Base-by-base conservation (phyloP, 2,888 invertebrate species). In the Melikaiella ostensackeni region DNA sequence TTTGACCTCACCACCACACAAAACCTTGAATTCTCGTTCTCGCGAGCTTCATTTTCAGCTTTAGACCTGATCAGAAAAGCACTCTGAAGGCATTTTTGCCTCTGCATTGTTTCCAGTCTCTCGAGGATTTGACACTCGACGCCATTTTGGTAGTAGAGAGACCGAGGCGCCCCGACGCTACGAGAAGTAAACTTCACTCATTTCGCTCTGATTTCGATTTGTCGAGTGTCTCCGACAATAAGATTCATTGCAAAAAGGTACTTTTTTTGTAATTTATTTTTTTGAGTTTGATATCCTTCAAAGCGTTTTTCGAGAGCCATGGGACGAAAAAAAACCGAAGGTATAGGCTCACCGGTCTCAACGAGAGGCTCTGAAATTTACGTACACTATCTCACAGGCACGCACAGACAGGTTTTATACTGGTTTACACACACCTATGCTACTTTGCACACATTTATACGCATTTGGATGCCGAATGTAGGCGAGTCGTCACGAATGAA, bases 161-260 rank as follows among this genome's bases (percentile, higher is more conserved):
- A 70, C 46, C 46, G 66, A 66, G 46, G 66, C 66, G 66, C 70
- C 70, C 70, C 42, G 66, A 66, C 66, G 66, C 66, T 66, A 64
- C 38, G 38, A 4, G 46, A 50, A 30, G 46, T n/a, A 70, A 70
- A 50, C 70, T 24, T 46, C 46, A 70, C 50, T 70, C 70, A 46
- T 66, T 66, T 70, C 66, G 16, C 11, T 50, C 46, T 70, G 16
- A 50, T 50, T 70, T 70, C 70, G 9, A 57, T 2, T 24, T 57
- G 57, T 7, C 55, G 9, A 55, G 16, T 66, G 46, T 70, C 70
- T 66, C 16, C 50, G 8, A 19, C 46, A 8, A 24, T n/a, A 50
- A 19, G 9, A n/a, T 19, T 66, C 9, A 66, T 46, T 57, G 4
- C 30, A 50, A n/a, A 19, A 70, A 0, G 16, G 9, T 46, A 16